Evolutionary conservation across 2,113 vertebrate species (phyloP).

Genomic region (Butorides virescens): DNA sequence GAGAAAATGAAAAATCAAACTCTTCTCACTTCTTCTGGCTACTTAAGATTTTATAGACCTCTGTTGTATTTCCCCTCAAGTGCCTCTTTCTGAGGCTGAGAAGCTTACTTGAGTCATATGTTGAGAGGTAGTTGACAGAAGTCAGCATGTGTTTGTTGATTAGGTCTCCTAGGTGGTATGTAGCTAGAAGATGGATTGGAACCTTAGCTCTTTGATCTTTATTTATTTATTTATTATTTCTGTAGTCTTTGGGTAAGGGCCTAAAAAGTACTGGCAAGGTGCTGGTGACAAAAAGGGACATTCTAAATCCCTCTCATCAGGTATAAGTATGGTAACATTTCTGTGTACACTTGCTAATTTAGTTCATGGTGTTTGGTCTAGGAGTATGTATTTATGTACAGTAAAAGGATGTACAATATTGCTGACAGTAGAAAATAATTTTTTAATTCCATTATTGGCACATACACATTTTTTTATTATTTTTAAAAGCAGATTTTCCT

Average conservation of each 20-base stretch:
- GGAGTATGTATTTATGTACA: neutral
- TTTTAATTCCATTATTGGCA: neutral
- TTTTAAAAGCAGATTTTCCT: neutral
- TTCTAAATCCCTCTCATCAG: neutral
- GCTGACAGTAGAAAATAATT: neutral
- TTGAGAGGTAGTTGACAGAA: neutral
- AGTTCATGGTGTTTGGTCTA: neutral
- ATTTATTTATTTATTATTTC: neutral
- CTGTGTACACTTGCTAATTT: neutral
- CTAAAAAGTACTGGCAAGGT: neutral
- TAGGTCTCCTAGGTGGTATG: neutral
- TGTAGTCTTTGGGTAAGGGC: neutral
- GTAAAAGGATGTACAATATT: neutral
- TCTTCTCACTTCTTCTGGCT: neutral
- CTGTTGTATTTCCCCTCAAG: neutral
- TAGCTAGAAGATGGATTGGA: neutral
- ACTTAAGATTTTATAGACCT: neutral
- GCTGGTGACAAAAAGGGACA: neutral
- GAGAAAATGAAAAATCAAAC: neutral
- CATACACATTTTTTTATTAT: neutral
- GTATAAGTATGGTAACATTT: neutral
- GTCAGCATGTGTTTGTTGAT: neutral
- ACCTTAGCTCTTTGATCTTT: neutral
- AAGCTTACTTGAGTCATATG: neutral
- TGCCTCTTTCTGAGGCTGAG: neutral